Base-by-base conservation (phyloP, 2,113 vertebrate species). In the Misgurnus anguillicaudatus region DNA sequence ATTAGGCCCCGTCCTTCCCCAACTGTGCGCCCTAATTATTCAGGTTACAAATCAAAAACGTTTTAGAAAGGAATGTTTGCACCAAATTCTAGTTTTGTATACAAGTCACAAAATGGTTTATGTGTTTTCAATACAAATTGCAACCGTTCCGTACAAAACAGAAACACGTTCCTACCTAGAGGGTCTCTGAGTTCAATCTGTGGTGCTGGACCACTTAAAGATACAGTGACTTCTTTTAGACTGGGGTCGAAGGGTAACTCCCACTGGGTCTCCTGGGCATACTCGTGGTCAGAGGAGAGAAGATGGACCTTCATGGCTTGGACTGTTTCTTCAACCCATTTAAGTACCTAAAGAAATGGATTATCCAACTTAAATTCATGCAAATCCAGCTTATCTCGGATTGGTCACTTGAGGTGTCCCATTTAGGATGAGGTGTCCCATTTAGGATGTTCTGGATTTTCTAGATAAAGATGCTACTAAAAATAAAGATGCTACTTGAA, bases 241-340 rank as follows among this genome's bases (percentile, higher is more conserved):
- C 95, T 97, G 61, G 95, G 88, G 88, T 97, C 96, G 36, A 98
- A 94, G 78, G 95, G 94, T 55, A 98, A 75, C 4, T 87, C 87
- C 96, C 96, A 97, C 0, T 74, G 89, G 80, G 94, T 93, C 78
- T 96, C 93, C 68, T 94, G 94, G 0, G 91, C 92, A 0, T 87
- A 86, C 85, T 96, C 93, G 0, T 96, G 95, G 84, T 98, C 95
- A 0, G 92, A 95, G 62, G 96, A 96, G 55, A 98, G 89, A 78
- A 98, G 89, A 85, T 97, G 94, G 77, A 98, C 96, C 86, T 95
- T 98, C 90, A 95, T 93, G 67, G 94, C 89, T 88, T 95, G 96
- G 74, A 98, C 91, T 0, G 96, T 95, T 73, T 95, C 94, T 86
- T 98, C 96, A 19, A 98, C 96, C 96, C 96, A 98, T 83, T 94